phyloP scores from a whole-genome alignment of 2,113 vertebrate species.

The Percina caprodes region DNA sequence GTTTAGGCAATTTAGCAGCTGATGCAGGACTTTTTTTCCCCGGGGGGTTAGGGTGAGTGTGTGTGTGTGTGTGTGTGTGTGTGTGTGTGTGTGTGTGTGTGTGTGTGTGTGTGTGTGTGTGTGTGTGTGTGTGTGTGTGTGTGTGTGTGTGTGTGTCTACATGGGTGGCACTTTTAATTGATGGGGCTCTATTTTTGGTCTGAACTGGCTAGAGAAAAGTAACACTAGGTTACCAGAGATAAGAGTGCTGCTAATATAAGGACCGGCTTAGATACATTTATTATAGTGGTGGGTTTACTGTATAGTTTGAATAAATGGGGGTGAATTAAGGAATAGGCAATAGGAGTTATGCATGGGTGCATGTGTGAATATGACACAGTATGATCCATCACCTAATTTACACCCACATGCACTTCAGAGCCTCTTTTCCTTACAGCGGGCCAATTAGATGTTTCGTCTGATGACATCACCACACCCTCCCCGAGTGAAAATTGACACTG shows the following conservation, averaged over 20 bases:
- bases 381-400: slow-evolving; percentile 74
- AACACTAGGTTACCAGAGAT: slow-evolving; percentile 28
- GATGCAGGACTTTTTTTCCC: slow-evolving; percentile 65
- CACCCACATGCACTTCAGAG: slow-evolving; percentile 54
- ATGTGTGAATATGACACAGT: slow-evolving; percentile 51
- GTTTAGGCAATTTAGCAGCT: slow-evolving; percentile 75
- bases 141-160: slow-evolving; percentile 45
- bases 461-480: slow-evolving; percentile 45
- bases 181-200: slow-evolving; percentile 42
- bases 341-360: not conserved
- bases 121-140: slow-evolving; percentile 7
- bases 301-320: not conserved
- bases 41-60: not conserved
- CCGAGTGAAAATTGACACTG: slow-evolving; percentile 45
- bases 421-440: slow-evolving; percentile 27
- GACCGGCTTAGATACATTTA: not conserved
- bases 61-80: slow-evolving; percentile 13
- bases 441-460: slow-evolving; percentile 58
- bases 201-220: slow-evolving; percentile 4
- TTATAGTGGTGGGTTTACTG: not conserved
- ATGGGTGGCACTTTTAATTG: slow-evolving; percentile 43
- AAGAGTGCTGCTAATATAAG: not conserved
- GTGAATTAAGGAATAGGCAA: slow-evolving; percentile 1
- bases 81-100: slow-evolving; percentile 19
- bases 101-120: not conserved